phyloP scores from a whole-genome alignment of 1,140 invertebrate species.

The Popillia japonica region DNA sequence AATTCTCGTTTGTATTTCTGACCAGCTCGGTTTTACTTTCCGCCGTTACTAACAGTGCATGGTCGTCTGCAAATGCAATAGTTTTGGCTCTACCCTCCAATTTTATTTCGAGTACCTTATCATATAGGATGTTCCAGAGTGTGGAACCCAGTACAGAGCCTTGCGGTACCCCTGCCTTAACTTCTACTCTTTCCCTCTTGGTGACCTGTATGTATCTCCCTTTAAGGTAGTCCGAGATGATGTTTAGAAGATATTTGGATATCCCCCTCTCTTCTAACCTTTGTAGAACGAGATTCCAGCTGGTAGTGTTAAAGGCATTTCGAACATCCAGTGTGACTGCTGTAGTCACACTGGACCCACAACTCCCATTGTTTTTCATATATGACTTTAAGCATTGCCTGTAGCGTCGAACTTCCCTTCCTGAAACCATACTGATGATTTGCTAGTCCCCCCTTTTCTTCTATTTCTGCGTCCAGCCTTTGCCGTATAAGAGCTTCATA shows the following conservation, averaged over 20 bases:
- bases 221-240: not conserved
- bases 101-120: not conserved
- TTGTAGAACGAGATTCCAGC: not conserved
- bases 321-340: not conserved
- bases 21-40: not conserved
- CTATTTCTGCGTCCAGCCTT: not conserved
- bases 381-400: not conserved
- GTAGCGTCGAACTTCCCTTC: not conserved
- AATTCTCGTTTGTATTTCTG: too few relatives aligned
- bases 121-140: too few relatives aligned
- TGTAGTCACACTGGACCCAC: too few relatives aligned
- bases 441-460: not conserved
- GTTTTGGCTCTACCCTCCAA: not conserved
- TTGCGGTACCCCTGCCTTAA: too few relatives aligned
- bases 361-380: not conserved
- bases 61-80: not conserved
- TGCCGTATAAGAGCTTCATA: not conserved
- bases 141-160: too few relatives aligned
- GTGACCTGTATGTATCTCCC: not conserved
- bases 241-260: not conserved
- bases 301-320: not conserved
- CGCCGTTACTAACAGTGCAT: not conserved
- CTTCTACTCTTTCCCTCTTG: not conserved
- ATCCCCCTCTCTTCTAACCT: not conserved
- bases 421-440: not conserved